A percentile compares a stretch with the other conserved stretches of the same genome.
Evolutionary conservation across 2,888 invertebrate species (phyloP).

Genomic region (Branchellion lobata): DNA sequence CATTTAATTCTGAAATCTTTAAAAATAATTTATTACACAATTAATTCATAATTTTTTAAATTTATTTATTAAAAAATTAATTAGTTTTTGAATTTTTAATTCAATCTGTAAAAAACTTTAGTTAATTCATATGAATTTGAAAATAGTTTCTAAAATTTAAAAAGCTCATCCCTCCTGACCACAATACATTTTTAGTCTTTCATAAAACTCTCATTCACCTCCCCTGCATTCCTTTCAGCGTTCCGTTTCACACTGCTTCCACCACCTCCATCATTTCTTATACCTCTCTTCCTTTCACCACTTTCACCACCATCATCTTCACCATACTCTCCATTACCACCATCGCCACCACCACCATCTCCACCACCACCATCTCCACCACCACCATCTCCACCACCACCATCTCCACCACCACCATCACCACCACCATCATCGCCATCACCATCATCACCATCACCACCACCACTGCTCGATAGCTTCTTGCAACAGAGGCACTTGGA

Average conservation of each 20-base stretch:
- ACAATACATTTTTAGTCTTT: neutral
- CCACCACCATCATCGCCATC: neutral
- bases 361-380: neutral
- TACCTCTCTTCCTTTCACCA: neutral
- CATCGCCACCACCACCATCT: neutral
- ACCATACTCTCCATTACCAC: neutral
- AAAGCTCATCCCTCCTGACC: neutral
- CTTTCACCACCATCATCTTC: neutral
- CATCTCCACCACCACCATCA: neutral
- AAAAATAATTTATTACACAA: too few species aligned
- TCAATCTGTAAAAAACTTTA: neutral
- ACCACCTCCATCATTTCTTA: neutral
- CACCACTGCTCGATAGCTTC: neutral
- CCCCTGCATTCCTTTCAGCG: too few species aligned
- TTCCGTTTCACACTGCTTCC: neutral
- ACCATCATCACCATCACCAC: neutral
- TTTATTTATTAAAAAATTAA: too few species aligned
- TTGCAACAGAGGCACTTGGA: conserved; percentile 25
- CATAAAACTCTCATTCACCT: too few species aligned
- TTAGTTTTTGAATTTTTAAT: too few species aligned
- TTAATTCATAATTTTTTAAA: too few species aligned
- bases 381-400: neutral
- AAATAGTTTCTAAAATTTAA: neutral
- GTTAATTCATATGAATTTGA: neutral
- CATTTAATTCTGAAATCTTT: too few species aligned